These are phyloP conservation scores for Hirtodrosophila duncani DNA, from an alignment of 2,888 invertebrate genomes.

Conservation along the genomic window DNA sequence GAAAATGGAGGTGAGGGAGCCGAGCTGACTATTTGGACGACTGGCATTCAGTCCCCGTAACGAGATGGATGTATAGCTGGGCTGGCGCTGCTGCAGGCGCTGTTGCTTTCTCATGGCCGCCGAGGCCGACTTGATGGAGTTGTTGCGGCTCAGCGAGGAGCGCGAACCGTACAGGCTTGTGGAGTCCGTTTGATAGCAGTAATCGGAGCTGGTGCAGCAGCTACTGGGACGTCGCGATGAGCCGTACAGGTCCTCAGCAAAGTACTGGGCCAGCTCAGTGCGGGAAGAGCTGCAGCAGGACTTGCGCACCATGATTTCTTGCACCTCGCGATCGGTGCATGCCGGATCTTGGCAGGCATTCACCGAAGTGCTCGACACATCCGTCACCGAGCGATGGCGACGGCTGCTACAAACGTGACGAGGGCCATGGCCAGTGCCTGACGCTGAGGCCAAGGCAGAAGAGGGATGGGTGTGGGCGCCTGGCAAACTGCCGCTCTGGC, in stretches of 20 bases:
- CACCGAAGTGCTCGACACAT: constrained; percentile 74
- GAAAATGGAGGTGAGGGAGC: constrained; percentile 77
- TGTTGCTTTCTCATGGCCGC: constrained; percentile 73
- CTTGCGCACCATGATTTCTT: constrained; percentile 76
- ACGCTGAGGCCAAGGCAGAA: constrained; percentile 8
- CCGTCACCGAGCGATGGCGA: constrained; percentile 76
- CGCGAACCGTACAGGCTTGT: constrained; percentile 78
- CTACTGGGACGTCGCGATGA: constrained; percentile 75
- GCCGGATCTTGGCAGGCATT: constrained; percentile 73
- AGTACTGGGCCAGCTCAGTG: constrained; percentile 77
- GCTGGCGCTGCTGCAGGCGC: constrained; percentile 73
- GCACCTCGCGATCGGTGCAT: constrained; percentile 76
- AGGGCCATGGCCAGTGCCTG: constrained; percentile 22
- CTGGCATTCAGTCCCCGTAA: constrained; percentile 75
- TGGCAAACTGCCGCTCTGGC: constrained; percentile 64
- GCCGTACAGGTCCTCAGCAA: constrained; percentile 77
- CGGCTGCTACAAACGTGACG: constrained; percentile 66
- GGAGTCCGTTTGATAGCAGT: constrained; percentile 78
- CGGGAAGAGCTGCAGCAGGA: constrained; percentile 74
- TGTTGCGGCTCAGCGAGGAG: constrained; percentile 77
- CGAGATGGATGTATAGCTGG: constrained; percentile 77
- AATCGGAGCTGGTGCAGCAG: constrained; percentile 78
- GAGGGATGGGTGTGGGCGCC: constrained; percentile 56
- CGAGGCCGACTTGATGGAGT: constrained; percentile 77
- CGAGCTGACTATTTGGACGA: constrained; percentile 73